Conservation (phyloP, 2,113 vertebrate species). For the Marmota monax region DNA sequence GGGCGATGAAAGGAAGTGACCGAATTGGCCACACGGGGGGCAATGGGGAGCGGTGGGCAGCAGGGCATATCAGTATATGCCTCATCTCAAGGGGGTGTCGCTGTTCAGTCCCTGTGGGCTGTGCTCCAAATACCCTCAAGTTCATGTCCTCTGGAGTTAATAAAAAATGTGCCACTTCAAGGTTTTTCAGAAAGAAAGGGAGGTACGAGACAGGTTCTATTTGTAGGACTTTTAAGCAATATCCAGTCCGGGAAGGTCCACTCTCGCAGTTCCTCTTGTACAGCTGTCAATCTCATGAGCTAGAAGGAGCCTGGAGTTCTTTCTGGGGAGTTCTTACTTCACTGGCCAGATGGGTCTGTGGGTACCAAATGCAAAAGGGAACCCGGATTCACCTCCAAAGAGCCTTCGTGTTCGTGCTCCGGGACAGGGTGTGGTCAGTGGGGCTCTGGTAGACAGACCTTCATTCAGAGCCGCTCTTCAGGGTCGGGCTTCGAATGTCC, state of each 20-base stretch:
- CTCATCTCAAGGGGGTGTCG: rapidly evolving
- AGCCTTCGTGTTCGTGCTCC: neutral
- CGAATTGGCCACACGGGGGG: neutral
- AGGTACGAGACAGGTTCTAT: neutral
- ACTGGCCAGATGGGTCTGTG: neutral
- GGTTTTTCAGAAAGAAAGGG: neutral
- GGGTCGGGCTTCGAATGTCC: neutral
- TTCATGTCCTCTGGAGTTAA: neutral
- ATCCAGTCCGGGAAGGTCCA: rapidly evolving
- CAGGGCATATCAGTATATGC: neutral
- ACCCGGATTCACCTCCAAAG: neutral
- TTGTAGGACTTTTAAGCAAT: neutral
- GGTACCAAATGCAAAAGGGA: neutral
- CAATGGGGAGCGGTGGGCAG: neutral
- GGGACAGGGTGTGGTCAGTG: neutral
- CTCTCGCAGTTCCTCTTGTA: rapidly evolving
- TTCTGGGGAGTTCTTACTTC: neutral
- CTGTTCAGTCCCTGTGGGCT: neutral
- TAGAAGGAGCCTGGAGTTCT: neutral
- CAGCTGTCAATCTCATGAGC: neutral
- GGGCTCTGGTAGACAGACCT: neutral
- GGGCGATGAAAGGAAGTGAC: neutral
- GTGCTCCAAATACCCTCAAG: neutral
- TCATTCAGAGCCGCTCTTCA: neutral
- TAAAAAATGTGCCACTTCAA: neutral